Base-by-base conservation (phyloP, 2,797 vertebrate genomes). In the Onychomys torridus region DNA sequence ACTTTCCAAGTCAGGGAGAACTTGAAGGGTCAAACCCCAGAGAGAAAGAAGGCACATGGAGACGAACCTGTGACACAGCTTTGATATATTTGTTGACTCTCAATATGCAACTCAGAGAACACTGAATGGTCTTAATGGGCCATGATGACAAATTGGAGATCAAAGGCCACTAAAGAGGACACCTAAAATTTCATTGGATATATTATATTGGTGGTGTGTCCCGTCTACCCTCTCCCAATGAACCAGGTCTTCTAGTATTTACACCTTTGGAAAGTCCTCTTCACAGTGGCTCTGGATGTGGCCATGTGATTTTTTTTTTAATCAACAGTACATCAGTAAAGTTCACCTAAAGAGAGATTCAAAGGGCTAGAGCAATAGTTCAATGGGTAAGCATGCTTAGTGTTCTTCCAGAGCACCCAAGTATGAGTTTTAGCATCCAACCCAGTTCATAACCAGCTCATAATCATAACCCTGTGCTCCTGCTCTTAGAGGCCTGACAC, bases 11-110 rank as follows among this genome's bases (percentile, higher is more conserved):
- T 75, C 12, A n/a, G 4, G 59, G 78, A 93, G 91, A 89, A 92
- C 63, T 69, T 86, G n/a, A 84, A 90, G 57, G 87, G 32, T 6
- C 46, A 92, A 85, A 95, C 75, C 59, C 19, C n/a, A 84, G 83
- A 76, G 49, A 96, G 89, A 95, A 95, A 87, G 57, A 32, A 90
- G 43, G 57, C 23, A 19, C 34, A 63, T 79, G 77, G 63, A 67
- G 0, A 12, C 13, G 43, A 61, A 11, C 34, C 76, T 34, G 19
- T 43, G 8, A 46, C 59, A 23, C 7, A 8, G 55, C 87, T 95
- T 88, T 81, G 34, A 90, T 49, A 21, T 25, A 13, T 49, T 75
- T 79, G 82, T 25, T 49, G 82, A 85, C 40, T 23, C 17, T 67
- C 82, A 49, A 67, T 23, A 6, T 23, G 10, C 29, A 67, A 46